Conservation (phyloP, 1,140 invertebrate species). For the Microplitis demolitor region DNA sequence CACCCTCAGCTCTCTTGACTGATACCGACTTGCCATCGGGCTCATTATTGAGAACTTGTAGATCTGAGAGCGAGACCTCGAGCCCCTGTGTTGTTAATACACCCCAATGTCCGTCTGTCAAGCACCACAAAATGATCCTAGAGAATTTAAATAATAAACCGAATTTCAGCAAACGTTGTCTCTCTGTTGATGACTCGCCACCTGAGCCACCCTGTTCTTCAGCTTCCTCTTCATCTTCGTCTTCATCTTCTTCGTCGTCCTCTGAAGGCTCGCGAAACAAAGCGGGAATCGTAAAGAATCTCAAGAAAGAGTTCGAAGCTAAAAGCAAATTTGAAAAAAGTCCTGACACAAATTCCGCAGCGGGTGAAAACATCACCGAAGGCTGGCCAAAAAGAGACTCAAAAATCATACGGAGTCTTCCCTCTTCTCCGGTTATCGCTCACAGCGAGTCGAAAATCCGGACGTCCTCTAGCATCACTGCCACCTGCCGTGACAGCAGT, state of each 20-base stretch:
- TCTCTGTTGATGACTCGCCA: constrained; percentile 54
- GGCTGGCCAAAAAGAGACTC: constrained; percentile 43
- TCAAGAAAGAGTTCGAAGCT: constrained; percentile 85
- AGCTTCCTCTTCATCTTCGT: constrained; percentile 19
- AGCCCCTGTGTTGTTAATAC: constrained; percentile 60
- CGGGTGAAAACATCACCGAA: constrained; percentile 29
- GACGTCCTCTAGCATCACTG: constrained; percentile 40
- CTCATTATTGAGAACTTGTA: constrained; percentile 46
- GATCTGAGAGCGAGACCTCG: constrained; percentile 58
- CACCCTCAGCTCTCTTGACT: constrained; percentile 64
- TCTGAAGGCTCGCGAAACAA: constrained; percentile 52
- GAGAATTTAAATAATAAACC: constrained; percentile 63
- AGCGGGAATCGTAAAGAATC: constrained; percentile 76
- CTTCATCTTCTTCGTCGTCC: constrained; percentile 23
- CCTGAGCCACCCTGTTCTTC: constrained; percentile 39
- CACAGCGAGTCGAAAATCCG: constrained; percentile 59
- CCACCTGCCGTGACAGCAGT: constrained; percentile 22
- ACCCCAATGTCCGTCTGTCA: constrained; percentile 64
- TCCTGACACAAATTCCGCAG: constrained; percentile 45
- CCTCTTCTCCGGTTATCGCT: constrained; percentile 66
- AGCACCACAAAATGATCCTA: constrained; percentile 66
- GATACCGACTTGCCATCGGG: constrained; percentile 53
- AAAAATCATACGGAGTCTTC: constrained; percentile 60
- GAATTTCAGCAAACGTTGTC: constrained; percentile 51
- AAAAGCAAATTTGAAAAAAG: constrained; percentile 62